Conservation (phyloP, 2,797 vertebrate genomes). For the Sebastes cheni region DNA sequence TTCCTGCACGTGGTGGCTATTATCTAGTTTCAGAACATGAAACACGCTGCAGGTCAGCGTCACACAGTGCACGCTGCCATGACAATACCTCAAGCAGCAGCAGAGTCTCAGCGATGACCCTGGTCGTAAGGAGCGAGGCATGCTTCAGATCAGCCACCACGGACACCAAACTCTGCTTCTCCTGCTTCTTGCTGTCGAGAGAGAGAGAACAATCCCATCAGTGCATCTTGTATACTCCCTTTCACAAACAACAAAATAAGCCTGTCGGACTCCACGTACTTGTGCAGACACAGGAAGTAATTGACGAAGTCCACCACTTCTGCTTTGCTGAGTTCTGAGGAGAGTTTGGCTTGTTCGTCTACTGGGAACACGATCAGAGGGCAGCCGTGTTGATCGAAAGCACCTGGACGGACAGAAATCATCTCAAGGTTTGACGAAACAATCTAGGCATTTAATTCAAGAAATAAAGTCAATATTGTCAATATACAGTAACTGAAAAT, state of each 20-base stretch:
- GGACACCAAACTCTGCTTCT: constrained; percentile 68
- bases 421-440: neutral
- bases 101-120: constrained; percentile 74
- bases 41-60: neutral
- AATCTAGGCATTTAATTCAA: fast-evolving
- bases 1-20: neutral
- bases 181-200: constrained; percentile 67
- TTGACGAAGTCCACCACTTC: constrained; percentile 80
- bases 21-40: neutral
- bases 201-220: neutral
- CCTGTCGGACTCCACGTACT: constrained; percentile 54
- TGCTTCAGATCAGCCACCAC: constrained; percentile 79
- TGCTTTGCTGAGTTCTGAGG: constrained; percentile 64
- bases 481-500: neutral
- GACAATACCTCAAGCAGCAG: constrained; percentile 77
- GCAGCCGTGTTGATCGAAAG: constrained; percentile 81
- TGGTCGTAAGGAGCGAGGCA: constrained; percentile 31
- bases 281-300: constrained; percentile 79
- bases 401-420: constrained; percentile 62
- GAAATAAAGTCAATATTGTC: fast-evolving
- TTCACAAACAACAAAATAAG: no score
- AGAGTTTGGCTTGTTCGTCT: constrained; percentile 67
- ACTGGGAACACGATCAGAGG: constrained; percentile 80
- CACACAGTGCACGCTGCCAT: neutral
- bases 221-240: neutral